Evolutionary conservation across 2,888 invertebrate genomes (phyloP), one percentile per base, ranked within the genome.

Genomic region (Argyra leucocephala): DNA sequence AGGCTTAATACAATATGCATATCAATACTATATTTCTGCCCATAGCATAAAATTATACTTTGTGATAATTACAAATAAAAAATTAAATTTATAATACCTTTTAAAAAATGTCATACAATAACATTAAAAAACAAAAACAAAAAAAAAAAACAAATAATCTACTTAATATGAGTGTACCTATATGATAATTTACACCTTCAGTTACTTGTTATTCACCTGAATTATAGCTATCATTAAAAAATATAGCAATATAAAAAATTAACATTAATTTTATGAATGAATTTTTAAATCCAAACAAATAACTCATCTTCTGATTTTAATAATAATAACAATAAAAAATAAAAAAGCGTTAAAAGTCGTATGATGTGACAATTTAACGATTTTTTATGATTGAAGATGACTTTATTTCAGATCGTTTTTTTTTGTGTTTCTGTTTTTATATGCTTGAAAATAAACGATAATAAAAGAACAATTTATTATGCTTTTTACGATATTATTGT

Each of bases 211-310:
- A 31, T 31, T 12, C 48, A 48, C 2, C 18, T 48, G 1, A 48
- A 48, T 48, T 48, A 48, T 48, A 48, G 48, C 48, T 15, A 48
- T 48, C 48, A 48, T 48, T 48, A 18, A 48, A 48, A 48, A 48
- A 18, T 3, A 48, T 48, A n/a, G 15, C 9, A 48, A 15, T 12
- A 18, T 10, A 9, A 48, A 48, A 48, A 48, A 48, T 5, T 48
- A 48, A 18, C n/a, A 18, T 9, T n/a, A 48, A 48, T n/a, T n/a
- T 48, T 5, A 48, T 48, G 48, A 48, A 48, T 48, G 48, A 48
- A 48, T 48, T 48, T 37, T 37, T 48, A 48, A 48, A 48, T 12
- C 1, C 31, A 31, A 48, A 18, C 48, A 48, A 48, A 18, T 48
- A 48, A 48, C 48, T 48, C 18, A 48, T 48, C 15, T n/a, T n/a